Evolutionary conservation across 2,888 invertebrate genomes (phyloP).

Genomic region (Rhamnusium bicolor): DNA sequence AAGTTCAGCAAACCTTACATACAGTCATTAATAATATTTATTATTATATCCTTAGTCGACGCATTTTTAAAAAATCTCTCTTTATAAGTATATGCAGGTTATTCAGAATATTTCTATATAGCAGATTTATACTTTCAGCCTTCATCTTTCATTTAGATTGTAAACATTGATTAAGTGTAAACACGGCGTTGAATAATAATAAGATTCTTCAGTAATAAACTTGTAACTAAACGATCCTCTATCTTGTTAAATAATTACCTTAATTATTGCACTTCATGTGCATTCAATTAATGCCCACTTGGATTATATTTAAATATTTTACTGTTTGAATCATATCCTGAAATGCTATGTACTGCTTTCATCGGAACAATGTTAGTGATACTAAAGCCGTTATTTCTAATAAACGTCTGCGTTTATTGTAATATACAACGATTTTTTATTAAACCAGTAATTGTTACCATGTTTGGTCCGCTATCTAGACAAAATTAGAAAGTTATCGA

Average conservation of each 20-base stretch:
- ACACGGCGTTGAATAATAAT: slow-evolving; percentile 39
- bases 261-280: slow-evolving; percentile 37
- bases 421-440: no score
- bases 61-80: not conserved
- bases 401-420: no score
- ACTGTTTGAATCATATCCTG: not conserved
- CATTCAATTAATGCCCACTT: slow-evolving; percentile 36
- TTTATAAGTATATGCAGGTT: slow-evolving; percentile 18
- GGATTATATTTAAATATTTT: slow-evolving; percentile 17
- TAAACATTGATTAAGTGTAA: slow-evolving; percentile 46
- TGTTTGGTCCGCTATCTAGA: no score
- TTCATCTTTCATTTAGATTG: slow-evolving; percentile 50
- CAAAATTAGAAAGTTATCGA: no score
- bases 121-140: slow-evolving; percentile 45
- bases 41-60: not conserved
- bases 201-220: slow-evolving; percentile 38
- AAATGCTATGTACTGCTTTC: no score
- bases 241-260: slow-evolving; percentile 39
- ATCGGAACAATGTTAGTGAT: no score
- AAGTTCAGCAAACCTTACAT: not conserved
- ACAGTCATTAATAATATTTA: not conserved
- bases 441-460: no score
- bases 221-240: slow-evolving; percentile 32
- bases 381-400: no score
- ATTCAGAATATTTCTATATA: slow-evolving; percentile 31